Evolutionary conservation across 2,888 invertebrate species (phyloP).

Genomic region (Anodontia alba): DNA sequence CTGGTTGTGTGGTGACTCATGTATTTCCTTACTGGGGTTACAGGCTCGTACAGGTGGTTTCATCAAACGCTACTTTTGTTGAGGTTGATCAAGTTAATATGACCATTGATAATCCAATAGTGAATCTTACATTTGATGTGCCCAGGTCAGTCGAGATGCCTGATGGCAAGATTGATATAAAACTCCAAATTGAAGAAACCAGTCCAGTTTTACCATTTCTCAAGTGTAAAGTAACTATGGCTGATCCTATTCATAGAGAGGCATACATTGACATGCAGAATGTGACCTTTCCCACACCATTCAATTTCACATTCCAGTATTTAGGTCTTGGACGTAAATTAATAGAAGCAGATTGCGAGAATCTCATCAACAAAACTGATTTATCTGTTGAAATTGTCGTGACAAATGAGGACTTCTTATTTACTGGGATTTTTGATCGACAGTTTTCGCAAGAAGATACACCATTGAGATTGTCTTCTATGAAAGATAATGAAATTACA

Average conservation of each 20-base stretch:
- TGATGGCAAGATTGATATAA: constrained; percentile 38
- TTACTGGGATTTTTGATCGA: constrained; percentile 63
- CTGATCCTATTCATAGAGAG: constrained; percentile 45
- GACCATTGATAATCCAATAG: constrained; percentile 59
- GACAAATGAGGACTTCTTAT: constrained; percentile 52
- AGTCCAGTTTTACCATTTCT: constrained; percentile 45
- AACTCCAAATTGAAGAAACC: constrained; percentile 26
- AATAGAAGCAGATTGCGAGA: constrained; percentile 55
- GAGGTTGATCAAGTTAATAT: constrained; percentile 51
- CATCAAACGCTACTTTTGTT: constrained; percentile 49
- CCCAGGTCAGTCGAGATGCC: constrained; percentile 44
- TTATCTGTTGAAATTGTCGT: constrained; percentile 33
- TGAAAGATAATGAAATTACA: constrained; percentile 59
- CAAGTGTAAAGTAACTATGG: constrained; percentile 48
- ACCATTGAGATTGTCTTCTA: constrained; percentile 55
- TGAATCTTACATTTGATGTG: constrained; percentile 28
- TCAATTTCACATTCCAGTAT: constrained; percentile 55
- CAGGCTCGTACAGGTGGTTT: constrained; percentile 31
- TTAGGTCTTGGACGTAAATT: constrained; percentile 57
- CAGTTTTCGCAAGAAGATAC: constrained; percentile 54
- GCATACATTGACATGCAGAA: constrained; percentile 21
- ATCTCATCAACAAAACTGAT: constrained; percentile 44
- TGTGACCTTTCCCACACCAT: constrained; percentile 48
- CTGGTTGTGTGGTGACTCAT: constrained; percentile 41
- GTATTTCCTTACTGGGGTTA: constrained; percentile 50